phyloP scores from a whole-genome alignment of 2,797 vertebrate species.

The Eurystomus glaucurus region DNA sequence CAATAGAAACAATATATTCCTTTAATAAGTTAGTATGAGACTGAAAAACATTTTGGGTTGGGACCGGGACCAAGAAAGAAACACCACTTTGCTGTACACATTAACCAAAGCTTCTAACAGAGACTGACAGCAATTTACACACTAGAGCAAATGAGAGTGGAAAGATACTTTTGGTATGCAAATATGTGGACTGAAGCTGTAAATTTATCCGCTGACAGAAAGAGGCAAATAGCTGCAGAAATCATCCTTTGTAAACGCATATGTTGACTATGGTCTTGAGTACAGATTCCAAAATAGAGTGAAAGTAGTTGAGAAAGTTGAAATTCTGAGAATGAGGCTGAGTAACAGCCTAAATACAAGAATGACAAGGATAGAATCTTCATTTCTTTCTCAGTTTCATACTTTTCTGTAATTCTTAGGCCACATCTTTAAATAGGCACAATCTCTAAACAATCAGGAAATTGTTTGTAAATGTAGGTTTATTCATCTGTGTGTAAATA shows the following conservation, averaged over 20 bases:
- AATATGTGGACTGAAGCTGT: not conserved
- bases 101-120: conserved; percentile 1
- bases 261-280: not conserved
- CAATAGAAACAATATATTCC: conserved; percentile 31
- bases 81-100: not conserved
- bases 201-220: not conserved
- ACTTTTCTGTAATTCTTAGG: not conserved
- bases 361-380: not conserved
- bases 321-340: not conserved
- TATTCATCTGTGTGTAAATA: not conserved
- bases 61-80: not conserved
- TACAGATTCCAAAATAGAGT: not conserved
- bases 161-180: not conserved
- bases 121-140: not conserved
- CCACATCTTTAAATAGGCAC: not conserved
- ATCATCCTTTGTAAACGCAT: not conserved
- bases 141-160: not conserved
- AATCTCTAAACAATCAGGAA: not conserved
- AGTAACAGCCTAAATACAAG: not conserved
- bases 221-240: not conserved
- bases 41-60: not conserved
- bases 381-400: not conserved
- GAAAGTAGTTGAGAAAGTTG: not conserved
- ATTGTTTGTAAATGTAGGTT: not conserved
- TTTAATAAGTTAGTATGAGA: not conserved